A percentile compares a stretch with the other conserved stretches of the same genome.
These are phyloP conservation scores for Phenganax marumi DNA, from an alignment of 92 coral and sea anemone genomes.

Conservation along the genomic window DNA sequence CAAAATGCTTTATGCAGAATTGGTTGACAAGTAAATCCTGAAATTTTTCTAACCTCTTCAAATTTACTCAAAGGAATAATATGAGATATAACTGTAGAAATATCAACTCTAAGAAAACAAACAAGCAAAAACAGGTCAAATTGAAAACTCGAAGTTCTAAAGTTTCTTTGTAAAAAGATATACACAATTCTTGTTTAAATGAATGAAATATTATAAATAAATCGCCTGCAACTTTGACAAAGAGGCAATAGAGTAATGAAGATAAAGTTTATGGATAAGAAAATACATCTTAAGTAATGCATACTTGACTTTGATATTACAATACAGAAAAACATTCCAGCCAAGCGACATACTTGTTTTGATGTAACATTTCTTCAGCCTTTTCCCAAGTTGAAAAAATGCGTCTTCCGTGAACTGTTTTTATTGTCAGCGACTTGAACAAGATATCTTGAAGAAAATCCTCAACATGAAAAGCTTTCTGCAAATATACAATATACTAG, in stretches of 20 bases:
- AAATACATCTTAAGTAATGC: too few species aligned
- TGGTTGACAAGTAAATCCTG: not conserved
- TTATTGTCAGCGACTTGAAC: conserved; percentile 68
- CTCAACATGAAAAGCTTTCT: conserved; percentile 78
- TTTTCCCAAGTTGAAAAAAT: conserved; percentile 85
- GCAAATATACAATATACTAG: not conserved
- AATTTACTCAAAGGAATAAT: conserved; percentile 69
- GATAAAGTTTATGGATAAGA: too few species aligned
- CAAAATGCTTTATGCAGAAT: too few species aligned
- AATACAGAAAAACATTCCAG: not conserved
- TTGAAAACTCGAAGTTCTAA: too few species aligned
- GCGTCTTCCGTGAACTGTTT: conserved; percentile 69
- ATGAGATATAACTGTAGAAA: conserved; percentile 65
- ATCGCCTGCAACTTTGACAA: too few species aligned
- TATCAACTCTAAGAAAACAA: conserved; percentile 60
- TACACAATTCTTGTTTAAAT: too few species aligned
- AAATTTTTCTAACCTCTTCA: conserved; percentile 51
- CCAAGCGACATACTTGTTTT: conserved; percentile 57
- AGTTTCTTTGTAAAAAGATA: too few species aligned
- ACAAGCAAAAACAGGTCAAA: not conserved
- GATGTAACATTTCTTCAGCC: conserved; percentile 65
- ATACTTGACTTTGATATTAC: not conserved
- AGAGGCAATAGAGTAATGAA: too few species aligned
- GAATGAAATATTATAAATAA: too few species aligned
- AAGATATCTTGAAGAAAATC: conserved; percentile 66